Percentiles rank a stretch among this genome's conserved stretches.
phyloP scores from a whole-genome alignment of 1,140 invertebrate genomes.

The Euwallacea fornicatus region DNA sequence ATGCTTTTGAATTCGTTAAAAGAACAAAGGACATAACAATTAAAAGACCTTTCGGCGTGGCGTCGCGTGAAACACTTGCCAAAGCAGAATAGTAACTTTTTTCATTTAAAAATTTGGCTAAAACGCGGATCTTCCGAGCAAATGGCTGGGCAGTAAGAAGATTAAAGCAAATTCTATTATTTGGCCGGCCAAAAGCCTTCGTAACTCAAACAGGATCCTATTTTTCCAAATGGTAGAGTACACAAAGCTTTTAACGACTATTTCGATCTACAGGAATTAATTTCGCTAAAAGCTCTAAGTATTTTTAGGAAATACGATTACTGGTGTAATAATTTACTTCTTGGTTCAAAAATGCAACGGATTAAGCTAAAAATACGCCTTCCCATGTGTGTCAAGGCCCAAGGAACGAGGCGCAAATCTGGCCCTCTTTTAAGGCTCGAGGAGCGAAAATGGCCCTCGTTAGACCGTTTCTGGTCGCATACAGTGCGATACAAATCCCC shows the following conservation, averaged over 20 bases:
- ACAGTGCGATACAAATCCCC: too few species aligned
- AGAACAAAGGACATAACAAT: conserved; percentile 1
- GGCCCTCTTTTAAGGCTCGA: too few species aligned
- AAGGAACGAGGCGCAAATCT: too few species aligned
- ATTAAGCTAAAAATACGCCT: too few species aligned
- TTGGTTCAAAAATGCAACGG: too few species aligned
- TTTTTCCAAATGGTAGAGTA: neutral
- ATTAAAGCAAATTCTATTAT: conserved; percentile 3
- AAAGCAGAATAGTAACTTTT: neutral
- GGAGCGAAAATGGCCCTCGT: too few species aligned
- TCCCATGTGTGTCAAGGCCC: too few species aligned
- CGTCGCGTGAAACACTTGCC: neutral
- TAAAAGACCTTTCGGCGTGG: neutral
- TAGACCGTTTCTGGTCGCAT: too few species aligned
- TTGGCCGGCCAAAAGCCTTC: neutral
- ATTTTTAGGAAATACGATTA: neutral
- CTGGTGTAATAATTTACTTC: too few species aligned
- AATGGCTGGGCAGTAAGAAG: too few species aligned
- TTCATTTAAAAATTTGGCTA: neutral
- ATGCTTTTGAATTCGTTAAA: conserved; percentile 2
- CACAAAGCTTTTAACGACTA: neutral
- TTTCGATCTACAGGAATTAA: neutral
- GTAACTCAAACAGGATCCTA: conserved; percentile 4
- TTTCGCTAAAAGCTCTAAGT: neutral
- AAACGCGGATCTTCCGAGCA: neutral